phyloP scores from a whole-genome alignment of 1,140 invertebrate genomes.

The Drosophila ficusphila region DNA sequence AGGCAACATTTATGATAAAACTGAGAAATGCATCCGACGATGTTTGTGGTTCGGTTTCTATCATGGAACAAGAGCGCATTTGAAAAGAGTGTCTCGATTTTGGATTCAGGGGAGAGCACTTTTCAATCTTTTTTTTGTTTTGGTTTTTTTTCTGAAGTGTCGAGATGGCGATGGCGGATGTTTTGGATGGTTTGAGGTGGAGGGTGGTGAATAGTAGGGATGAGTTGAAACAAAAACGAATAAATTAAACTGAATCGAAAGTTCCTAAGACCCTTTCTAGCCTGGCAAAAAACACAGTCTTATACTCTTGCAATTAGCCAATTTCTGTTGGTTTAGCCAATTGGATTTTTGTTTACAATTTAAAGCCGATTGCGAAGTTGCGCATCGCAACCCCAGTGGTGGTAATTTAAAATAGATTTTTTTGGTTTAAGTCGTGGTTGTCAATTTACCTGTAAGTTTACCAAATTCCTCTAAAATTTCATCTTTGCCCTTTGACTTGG shows the following conservation, averaged over 20 bases:
- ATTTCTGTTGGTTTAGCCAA: constrained; percentile 65
- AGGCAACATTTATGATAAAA: constrained; percentile 28
- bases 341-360: constrained; percentile 83
- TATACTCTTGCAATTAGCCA: constrained; percentile 52
- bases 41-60: constrained; percentile 24
- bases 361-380: constrained; percentile 68
- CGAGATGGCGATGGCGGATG: constrained; percentile 50
- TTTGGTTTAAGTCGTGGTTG: constrained; percentile 86
- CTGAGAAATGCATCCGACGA: constrained; percentile 45
- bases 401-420: constrained; percentile 69
- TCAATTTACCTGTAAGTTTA: constrained; percentile 98
- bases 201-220: constrained; percentile 38
- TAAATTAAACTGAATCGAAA: constrained; percentile 13
- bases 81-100: constrained; percentile 72
- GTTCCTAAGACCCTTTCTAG: constrained; percentile 19
- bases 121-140: no score
- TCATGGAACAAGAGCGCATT: constrained; percentile 45
- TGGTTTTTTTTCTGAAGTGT: constrained; percentile 23
- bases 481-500: constrained; percentile 99
- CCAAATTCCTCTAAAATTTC: constrained; percentile 99
- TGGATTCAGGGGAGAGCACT: constrained; percentile 26
- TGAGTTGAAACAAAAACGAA: constrained; percentile 38
- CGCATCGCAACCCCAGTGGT: constrained; percentile 32
- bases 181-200: constrained; percentile 35
- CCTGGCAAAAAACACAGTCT: constrained; percentile 14